Base-by-base conservation (phyloP, 2,888 invertebrate species). In the Pachliopta kotzebuea region DNA sequence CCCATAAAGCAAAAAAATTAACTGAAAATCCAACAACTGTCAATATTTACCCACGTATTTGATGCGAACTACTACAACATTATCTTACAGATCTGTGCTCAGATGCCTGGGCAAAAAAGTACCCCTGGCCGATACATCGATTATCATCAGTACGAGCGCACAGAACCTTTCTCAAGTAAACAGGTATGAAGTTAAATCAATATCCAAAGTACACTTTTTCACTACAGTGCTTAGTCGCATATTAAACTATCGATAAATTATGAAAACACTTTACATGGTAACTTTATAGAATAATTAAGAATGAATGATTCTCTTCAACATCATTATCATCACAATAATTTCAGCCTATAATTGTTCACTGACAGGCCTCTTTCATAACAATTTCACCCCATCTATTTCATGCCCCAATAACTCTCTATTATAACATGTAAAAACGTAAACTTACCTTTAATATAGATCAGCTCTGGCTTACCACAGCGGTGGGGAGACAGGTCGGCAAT, bases 71-170 rank as follows among this genome's bases (percentile, higher is more conserved):
- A n/a, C 45, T n/a, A 45, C 6, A n/a, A 45, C 8, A 17, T 14
- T 24, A 21, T 53, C 81, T 68, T 93, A 86, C 77, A 93, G 95
- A 65, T 94, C 94, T 31, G 90, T 96, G 65, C 88, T 96, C 72
- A 93, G 94, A 66, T 96, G 96, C 77, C 93, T 96, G 83, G 97
- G 97, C 11, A 95, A 95, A 75, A 97, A 97, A 82, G 95, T 96
- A 23, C 96, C 96, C 0, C 85, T 96, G 20, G 88, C 96, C 45
- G 96, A 96, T 76, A 96, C 95, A 0, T 95, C 95, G 0, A 92
- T 95, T 70, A 95, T 94, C 58, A 93, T 94, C 0, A 95, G 94
- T 80, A 95, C 95, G 68, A 96, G 96, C 78, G 95, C 95, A 62
- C 96, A 96, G 73, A 96, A 96, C 78, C 93, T 96, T 11, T 95